phyloP scores from a whole-genome alignment of 1,140 invertebrate species.

The Lithobius niger region DNA sequence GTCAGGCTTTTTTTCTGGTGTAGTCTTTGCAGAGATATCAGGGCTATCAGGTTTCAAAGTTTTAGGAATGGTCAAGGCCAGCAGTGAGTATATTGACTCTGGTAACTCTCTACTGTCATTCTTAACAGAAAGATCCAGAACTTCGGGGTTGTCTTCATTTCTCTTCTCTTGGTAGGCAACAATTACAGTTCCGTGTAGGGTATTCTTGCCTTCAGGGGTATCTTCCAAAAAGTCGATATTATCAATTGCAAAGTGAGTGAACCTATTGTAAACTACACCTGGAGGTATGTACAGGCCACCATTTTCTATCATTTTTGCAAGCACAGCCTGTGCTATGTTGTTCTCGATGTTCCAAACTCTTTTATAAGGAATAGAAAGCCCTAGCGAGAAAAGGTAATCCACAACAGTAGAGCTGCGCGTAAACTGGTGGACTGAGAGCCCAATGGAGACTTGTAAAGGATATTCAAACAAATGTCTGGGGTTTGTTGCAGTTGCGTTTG shows the following conservation, averaged over 20 bases:
- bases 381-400: conserved; percentile 4
- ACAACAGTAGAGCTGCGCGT: conserved; percentile 9
- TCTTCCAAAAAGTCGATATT: conserved; percentile 28
- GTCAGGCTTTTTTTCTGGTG: neutral
- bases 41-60: neutral
- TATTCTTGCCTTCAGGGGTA: conserved; percentile 19
- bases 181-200: conserved; percentile 12
- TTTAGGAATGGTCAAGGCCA: too few relatives aligned
- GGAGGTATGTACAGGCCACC: neutral
- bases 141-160: neutral
- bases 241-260: conserved; percentile 25
- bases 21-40: neutral
- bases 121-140: neutral
- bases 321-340: conserved; percentile 1
- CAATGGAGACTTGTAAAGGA: conserved; percentile 11
- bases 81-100: neutral
- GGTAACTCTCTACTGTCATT: neutral
- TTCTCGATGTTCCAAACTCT: conserved; percentile 10
- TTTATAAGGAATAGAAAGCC: conserved; percentile 11
- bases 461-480: neutral
- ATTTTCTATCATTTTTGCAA: neutral
- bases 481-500: neutral
- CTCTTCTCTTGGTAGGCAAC: neutral
- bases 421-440: conserved; percentile 7
- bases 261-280: conserved; percentile 11